Base-by-base conservation (phyloP, 2,113 vertebrate genomes). In the Nesogale talazaci region DNA sequence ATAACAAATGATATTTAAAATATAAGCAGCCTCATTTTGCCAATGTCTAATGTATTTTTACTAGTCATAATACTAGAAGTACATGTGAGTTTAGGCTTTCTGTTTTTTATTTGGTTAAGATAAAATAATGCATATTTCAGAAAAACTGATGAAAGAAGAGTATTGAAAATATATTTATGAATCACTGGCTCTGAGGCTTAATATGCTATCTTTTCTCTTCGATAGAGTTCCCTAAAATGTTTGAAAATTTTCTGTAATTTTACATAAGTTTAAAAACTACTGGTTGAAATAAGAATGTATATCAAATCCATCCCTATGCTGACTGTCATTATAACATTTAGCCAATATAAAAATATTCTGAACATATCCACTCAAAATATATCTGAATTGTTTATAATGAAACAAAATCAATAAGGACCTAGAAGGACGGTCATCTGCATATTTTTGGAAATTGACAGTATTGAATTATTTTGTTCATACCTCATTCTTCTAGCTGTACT, bases 391-490 rank as follows among this genome's bases (percentile, higher is more conserved):
- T 96, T 97, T 96, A 95, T 83, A 95, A 84, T 93, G 94, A 97
- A 96, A 97, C 86, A 36, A 95, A 97, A 97, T 98, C 96, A 87
- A 97, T 98, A 97, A 86, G 96, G 79, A 97, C 92, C 93, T 96
- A 80, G 93, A 86, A 59, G 56, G 72, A 61, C 89, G 88, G 96
- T 95, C 85, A 94, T 83, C 86, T 94, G 52, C 67, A 82, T 94
- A 83, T 63, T 80, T 82, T 10, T 75, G 90, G 90, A 89, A 93
- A 85, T 6, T 61, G 38, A 57, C 12, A 86, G 27, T 57, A 8
- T 56, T 61, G 69, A 56, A 83, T 15, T 16, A 5, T 29, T 79
- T 91, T 61, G 65, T 92, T 90, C 29, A 2, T 46, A 36, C 38
- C 23, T 1, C 0, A 8, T 56, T 74, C 4, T 17, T 22, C 59